Conservation (phyloP, 2,888 invertebrate species). For the Cantharis rufa region DNA sequence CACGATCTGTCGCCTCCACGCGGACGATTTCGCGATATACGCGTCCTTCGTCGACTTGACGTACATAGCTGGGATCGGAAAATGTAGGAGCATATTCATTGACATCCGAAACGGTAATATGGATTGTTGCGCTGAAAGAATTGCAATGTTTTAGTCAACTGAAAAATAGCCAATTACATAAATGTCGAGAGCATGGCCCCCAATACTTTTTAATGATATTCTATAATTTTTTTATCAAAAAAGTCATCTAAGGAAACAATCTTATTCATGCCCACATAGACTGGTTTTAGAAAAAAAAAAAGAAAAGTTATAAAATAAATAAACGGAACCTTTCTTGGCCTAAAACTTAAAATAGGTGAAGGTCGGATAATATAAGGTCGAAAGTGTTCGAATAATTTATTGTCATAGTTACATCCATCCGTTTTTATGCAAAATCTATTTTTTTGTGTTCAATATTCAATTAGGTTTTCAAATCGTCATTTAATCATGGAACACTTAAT, state of each 20-base stretch:
- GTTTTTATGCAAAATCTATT: neutral
- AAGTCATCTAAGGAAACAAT: too few relatives aligned
- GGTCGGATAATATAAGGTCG: neutral
- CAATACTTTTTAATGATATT: too few relatives aligned
- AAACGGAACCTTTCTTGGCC: neutral
- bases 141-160: conserved; percentile 8
- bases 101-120: conserved; percentile 93
- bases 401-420: neutral
- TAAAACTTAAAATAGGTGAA: neutral
- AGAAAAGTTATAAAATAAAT: too few relatives aligned
- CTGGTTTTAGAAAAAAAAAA: too few relatives aligned
- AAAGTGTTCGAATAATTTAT: neutral
- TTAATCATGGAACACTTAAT: neutral
- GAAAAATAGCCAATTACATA: too few relatives aligned
- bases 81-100: conserved; percentile 95
- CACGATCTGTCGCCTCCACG: conserved; percentile 89
- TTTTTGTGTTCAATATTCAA: neutral
- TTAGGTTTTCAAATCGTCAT: neutral
- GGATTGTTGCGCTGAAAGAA: conserved; percentile 79
- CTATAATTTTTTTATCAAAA: too few relatives aligned
- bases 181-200: too few relatives aligned
- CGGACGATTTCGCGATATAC: conserved; percentile 88
- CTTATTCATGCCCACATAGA: too few relatives aligned
- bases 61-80: conserved; percentile 87
- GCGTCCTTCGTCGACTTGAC: conserved; percentile 87